A percentile compares a stretch with the other conserved stretches of the same genome.
phyloP scores from a whole-genome alignment of 2,888 invertebrate genomes.

The Melinaea menophilus region DNA sequence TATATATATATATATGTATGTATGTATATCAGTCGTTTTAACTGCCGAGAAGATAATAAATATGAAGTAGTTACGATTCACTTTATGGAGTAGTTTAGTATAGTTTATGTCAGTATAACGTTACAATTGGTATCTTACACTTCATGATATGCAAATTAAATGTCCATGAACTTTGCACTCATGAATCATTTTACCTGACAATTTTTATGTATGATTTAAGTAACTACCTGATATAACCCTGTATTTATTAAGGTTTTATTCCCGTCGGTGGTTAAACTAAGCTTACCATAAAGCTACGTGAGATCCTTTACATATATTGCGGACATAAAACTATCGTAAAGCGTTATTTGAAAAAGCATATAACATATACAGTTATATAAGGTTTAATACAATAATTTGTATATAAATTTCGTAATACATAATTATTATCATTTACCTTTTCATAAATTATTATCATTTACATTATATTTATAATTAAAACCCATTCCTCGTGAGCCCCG shows the following conservation, averaged over 20 bases:
- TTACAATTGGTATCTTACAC: slow-evolving; percentile 1
- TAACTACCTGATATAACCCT: not conserved
- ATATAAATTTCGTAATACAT: too few relatives aligned
- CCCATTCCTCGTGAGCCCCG: too few relatives aligned
- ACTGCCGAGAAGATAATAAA: not conserved
- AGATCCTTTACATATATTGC: slow-evolving; percentile 3
- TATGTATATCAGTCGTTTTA: too few relatives aligned
- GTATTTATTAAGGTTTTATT: slow-evolving; percentile 1
- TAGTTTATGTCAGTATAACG: slow-evolving; percentile 1
- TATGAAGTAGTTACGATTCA: not conserved
- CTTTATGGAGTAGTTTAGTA: not conserved
- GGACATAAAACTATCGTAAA: slow-evolving; percentile 4
- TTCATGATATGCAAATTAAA: not conserved
- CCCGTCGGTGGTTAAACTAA: not conserved
- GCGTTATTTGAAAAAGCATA: not conserved
- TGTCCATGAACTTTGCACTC: not conserved
- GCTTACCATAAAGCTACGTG: not conserved
- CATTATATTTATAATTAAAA: too few relatives aligned
- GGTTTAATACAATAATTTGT: too few relatives aligned
- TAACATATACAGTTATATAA: not conserved
- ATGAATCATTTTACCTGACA: too few relatives aligned
- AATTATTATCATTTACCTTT: too few relatives aligned
- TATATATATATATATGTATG: too few relatives aligned
- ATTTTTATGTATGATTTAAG: too few relatives aligned
- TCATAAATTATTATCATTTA: too few relatives aligned